Evolutionary conservation across 2,113 vertebrate genomes (phyloP), one percentile per base, ranked within the genome.

Genomic region (Marmota monax): DNA sequence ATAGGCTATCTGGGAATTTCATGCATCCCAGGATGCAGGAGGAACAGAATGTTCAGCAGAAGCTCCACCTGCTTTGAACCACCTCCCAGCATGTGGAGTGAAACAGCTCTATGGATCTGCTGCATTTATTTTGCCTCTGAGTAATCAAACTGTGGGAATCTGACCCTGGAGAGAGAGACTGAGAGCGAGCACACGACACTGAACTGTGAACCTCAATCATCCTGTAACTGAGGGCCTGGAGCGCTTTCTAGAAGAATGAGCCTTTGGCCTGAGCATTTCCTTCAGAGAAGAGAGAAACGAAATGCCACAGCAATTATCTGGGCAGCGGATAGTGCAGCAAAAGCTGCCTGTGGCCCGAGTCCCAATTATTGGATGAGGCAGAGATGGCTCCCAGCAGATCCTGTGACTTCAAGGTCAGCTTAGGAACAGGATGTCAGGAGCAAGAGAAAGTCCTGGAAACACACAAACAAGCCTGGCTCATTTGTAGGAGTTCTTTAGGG

Each of bases 301-400:
- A 97, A 98, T 98, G 98, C 98, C 98, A 97, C 96, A 85, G 96
- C 98, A 96, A 96, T 98, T 98, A 98, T 74, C 96, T 2, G 29
- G 86, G 96, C 96, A 95, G 94, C 42, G 85, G 96, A 89, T 74
- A 94, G 96, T 56, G 94, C 32, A 69, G 96, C 87, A 89, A 95
- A 95, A 87, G 63, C 93, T 69, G 78, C 29, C 94, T 92, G 79
- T 79, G 92, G 97, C 95, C 88, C 6, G 94, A 93, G 58, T 90
- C 88, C 94, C 96, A 96, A n/a, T 98, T 96, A 94, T 72, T 90
- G 84, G 94, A 83, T 96, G 90, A 97, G 79, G 39, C 86, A 56
- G 73, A 84, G 48, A 78, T 56, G 53, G 58, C 0, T 39, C 79
- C 74, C 39, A 51, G 51, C 13, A 37, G 37, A 80, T n/a, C 56